A percentile compares a stretch with the other conserved stretches of the same genome.
Conservation (phyloP, 2,113 vertebrate genomes). For the Poeciliopsis turrubarensis region DNA sequence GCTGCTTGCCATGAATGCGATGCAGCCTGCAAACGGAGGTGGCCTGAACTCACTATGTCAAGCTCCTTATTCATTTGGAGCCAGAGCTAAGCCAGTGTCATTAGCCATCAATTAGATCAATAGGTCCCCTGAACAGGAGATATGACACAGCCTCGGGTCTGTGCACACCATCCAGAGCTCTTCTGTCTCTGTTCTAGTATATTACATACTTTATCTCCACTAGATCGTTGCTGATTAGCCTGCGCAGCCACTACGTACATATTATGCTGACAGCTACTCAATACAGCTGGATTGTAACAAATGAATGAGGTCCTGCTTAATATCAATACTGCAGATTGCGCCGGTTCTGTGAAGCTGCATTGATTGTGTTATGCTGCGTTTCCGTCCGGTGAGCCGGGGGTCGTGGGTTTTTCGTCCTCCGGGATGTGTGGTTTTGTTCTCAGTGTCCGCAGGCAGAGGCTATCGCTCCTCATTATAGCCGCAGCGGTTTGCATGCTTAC, state of each 20-base stretch:
- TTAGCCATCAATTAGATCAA: conserved; percentile 75
- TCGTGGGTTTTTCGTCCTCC: conserved; percentile 18
- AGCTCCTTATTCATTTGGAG: conserved; percentile 73
- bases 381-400: conserved; percentile 17
- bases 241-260: conserved; percentile 46
- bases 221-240: conserved; percentile 69
- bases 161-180: conserved; percentile 39
- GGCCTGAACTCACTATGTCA: conserved; percentile 63
- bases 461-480: conserved; percentile 48
- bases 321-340: conserved; percentile 49
- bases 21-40: conserved; percentile 54
- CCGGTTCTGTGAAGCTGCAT: conserved; percentile 56
- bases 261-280: conserved; percentile 69
- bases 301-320: conserved; percentile 58
- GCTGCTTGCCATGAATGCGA: conserved; percentile 36
- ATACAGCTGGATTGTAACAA: conserved; percentile 61
- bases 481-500: conserved; percentile 68
- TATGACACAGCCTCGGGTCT: conserved; percentile 39
- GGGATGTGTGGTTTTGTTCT: conserved; percentile 27
- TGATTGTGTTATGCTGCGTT: conserved; percentile 54
- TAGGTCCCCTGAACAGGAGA: conserved; percentile 65
- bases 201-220: conserved; percentile 67
- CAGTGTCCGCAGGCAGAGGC: conserved; percentile 29
- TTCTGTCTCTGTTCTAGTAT: conserved; percentile 31
- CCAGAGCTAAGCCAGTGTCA: conserved; percentile 71